Base-by-base conservation (phyloP, 2,113 vertebrate species). In the Eubucco bourcierii region DNA sequence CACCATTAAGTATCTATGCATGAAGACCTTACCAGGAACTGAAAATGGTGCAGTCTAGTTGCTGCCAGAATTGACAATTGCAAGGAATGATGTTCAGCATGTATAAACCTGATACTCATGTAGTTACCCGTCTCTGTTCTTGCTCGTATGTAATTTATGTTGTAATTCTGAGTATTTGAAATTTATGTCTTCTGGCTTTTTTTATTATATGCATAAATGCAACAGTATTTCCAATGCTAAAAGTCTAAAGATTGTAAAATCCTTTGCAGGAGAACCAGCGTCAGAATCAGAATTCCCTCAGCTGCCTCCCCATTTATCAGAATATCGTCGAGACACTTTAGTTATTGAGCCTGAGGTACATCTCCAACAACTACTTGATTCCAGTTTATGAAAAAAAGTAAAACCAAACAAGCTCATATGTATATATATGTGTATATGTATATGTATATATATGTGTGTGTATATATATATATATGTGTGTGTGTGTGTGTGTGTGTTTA, bases 291-390 rank as follows among this genome's bases (percentile, higher is more conserved):
- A 95, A 31, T 80, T 78, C 37, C 93, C 94, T 64, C 96, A 58
- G 34, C 92, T 98, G 75, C 98, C 98, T 29, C 64, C 87, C 53
- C 97, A 98, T 94, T 95, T 98, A 41, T 96, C 95, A 37, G 82
- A 97, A 53, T 82, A 98, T 84, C 96, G 52, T 12, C 96, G 98
- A 55, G 97, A 98, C 71, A 73, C 94, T 3, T 86, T 98, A 60
- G 97, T 98, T 91, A 90, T 98, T 60, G 94, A 98, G 28, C 98
- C 98, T 23, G 98, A 98, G 98, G 98, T 98, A 97, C 76, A 58
- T 46, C 64, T 90, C 67, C 47, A 25, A 3, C 5, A 55, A 31
- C 20, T 39, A 4, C 25, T 66, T 7, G 2, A 15, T 33, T 28
- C 12, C 14, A 37, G 10, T 63, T 70, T 41, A 46, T 80, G 50